phyloP scores from a whole-genome alignment of 2,113 vertebrate species.

The Prochilodus magdalenae region DNA sequence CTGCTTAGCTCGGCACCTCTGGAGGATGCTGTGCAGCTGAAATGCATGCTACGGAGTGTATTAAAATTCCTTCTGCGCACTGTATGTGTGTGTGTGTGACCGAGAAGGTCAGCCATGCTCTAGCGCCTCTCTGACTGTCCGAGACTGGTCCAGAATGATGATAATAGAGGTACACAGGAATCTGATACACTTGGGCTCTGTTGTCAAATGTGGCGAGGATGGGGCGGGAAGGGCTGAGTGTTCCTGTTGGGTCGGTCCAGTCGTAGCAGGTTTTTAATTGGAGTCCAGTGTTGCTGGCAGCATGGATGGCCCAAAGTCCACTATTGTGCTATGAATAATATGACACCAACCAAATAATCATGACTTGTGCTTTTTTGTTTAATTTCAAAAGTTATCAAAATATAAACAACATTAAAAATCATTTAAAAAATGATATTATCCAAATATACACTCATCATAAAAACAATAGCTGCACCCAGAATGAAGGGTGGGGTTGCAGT shows the following conservation, averaged over 20 bases:
- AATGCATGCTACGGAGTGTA: conserved; percentile 5
- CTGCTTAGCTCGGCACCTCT: not conserved
- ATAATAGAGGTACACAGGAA: not conserved
- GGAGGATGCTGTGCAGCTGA: not conserved
- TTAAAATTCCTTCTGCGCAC: conserved; percentile 47
- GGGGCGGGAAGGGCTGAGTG: not conserved
- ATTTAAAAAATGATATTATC: too few species aligned
- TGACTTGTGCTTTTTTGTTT: too few species aligned
- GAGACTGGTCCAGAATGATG: not conserved
- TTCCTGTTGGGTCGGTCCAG: not conserved
- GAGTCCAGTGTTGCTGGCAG: not conserved
- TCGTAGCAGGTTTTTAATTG: not conserved
- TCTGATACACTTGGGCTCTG: too few species aligned
- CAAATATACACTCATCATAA: too few species aligned
- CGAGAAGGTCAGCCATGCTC: conserved; percentile 48
- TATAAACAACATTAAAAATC: too few species aligned
- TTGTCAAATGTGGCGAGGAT: too few species aligned
- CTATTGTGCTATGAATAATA: too few species aligned
- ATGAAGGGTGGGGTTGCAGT: too few species aligned
- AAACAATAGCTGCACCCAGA: too few species aligned
- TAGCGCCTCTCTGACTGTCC: not conserved
- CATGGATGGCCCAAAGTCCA: too few species aligned
- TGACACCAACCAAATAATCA: too few species aligned
- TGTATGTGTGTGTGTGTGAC: conserved; percentile 18
- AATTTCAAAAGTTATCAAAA: too few species aligned